Evolutionary conservation across 1,140 invertebrate genomes (phyloP), one percentile per base, ranked within the genome.

Genomic region (Halyomorpha halys): DNA sequence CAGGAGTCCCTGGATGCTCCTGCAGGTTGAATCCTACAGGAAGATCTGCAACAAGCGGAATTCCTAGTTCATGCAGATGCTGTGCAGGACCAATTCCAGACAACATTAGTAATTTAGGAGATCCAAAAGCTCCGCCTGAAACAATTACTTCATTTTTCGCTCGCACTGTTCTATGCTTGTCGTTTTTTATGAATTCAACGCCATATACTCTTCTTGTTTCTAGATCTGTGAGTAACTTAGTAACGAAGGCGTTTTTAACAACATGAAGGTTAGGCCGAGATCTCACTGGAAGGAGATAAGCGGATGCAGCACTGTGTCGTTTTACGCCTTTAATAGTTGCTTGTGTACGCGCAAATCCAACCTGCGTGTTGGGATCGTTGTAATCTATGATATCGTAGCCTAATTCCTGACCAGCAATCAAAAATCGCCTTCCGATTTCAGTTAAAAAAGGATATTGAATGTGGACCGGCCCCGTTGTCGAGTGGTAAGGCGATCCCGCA

Each of bases 1-100:
- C 65, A 4, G 11, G 47, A 49, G 49, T 69, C 8, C 44, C 90
- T 71, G 87, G 84, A 68, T 90, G 89, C 73, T 90, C 87, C 70
- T 88, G 84, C 0, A 93, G 77, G 73, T 92, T 92, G 62, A 83
- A 79, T 1, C 91, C 91, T 0, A 92, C 88, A 18, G 66, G 80
- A n/a, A 85, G 73, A 66, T 86, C 79, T 70, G 85, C 75, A 13
- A 89, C 73, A 0, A 86, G 73, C 0, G 79, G 76, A 27, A 91
- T 85, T 0, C 82, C 82, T 1, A 90, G 73, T 25, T 83, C 79
- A 56, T 82, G 72, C 4, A 94, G 74, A 68, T 89, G 81, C 27
- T 82, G 74, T 64, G 72, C 78, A 0, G 86, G 86, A 6, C 87
- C 88, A 11, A 88, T 78, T 9, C 86, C 86, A 27, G 85, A 87